Evolutionary conservation across 2,113 vertebrate species (phyloP).

Genomic region (Strix aluco): DNA sequence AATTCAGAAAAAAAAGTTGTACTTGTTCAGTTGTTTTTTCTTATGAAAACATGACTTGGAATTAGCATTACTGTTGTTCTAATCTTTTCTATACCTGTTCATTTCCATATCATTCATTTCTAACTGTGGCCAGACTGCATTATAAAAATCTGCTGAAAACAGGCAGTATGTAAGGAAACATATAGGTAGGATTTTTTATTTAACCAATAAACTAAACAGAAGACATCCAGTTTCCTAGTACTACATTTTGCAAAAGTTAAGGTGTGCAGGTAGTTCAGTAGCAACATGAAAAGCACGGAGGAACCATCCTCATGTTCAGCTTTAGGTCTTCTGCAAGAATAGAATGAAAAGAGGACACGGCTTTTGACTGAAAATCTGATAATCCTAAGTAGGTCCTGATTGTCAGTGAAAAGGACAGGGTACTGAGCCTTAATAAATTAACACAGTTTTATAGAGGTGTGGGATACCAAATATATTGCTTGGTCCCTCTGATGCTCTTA

Average conservation of each 20-base stretch:
- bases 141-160: background rate
- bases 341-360: background rate
- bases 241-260: background rate
- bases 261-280: background rate
- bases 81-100: background rate
- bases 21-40: background rate
- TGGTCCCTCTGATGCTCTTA: background rate
- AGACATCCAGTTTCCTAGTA: background rate
- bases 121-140: background rate
- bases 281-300: background rate
- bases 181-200: background rate
- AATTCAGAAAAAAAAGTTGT: background rate
- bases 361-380: background rate
- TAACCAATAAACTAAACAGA: background rate
- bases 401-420: background rate
- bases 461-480: background rate
- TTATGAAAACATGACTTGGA: background rate
- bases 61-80: background rate
- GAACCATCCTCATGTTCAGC: background rate
- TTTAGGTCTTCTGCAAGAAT: background rate
- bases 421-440: background rate
- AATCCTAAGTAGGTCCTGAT: background rate
- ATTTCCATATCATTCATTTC: background rate
- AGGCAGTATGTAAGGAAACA: background rate
- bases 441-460: background rate